Conservation (phyloP, 2,888 invertebrate species). For the Volucella bombylans region DNA sequence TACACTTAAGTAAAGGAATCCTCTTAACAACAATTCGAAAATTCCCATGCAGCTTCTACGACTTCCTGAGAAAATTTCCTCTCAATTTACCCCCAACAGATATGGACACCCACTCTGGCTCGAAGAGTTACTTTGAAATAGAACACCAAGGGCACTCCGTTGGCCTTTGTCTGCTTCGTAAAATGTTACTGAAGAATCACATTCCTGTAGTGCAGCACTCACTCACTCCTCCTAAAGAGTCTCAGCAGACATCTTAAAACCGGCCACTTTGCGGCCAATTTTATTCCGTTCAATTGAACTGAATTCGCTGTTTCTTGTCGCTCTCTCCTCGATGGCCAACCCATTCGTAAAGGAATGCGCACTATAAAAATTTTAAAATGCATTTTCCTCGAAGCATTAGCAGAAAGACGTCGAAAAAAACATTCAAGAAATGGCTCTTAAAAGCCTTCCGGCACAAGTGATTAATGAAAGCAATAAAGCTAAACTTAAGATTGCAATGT, state of each 20-base stretch:
- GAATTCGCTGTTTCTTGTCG: conserved; percentile 11
- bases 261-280: conserved; percentile 66
- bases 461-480: conserved; percentile 73
- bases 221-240: conserved; percentile 28
- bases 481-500: conserved; percentile 67
- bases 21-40: no score
- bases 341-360: conserved; percentile 35
- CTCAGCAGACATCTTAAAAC: conserved; percentile 63
- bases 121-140: no score
- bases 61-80: no score
- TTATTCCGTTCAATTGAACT: conserved; percentile 57
- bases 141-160: not conserved
- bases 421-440: conserved; percentile 56
- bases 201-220: conserved; percentile 36
- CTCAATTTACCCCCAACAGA: no score
- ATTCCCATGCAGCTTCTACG: no score
- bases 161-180: not conserved
- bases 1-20: no score
- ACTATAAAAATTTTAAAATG: conserved; percentile 57
- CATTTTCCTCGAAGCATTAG: conserved; percentile 42
- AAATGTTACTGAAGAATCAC: conserved; percentile 22
- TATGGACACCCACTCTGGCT: no score
- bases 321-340: no score
- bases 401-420: conserved; percentile 23
- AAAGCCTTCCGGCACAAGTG: conserved; percentile 71